Base-by-base conservation (phyloP, 2,888 invertebrate genomes). In the Antheraea assamensis region DNA sequence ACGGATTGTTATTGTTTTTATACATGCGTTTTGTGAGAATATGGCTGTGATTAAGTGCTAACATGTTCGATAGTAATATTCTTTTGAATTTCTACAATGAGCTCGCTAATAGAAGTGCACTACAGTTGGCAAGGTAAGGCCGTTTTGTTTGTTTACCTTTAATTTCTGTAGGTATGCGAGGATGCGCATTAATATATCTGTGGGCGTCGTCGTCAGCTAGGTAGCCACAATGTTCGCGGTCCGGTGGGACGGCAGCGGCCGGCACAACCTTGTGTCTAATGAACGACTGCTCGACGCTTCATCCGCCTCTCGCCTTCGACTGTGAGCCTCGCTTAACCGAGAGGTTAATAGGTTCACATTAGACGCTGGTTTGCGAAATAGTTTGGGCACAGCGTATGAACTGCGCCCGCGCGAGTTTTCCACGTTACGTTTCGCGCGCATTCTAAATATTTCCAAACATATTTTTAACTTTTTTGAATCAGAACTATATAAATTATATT, bases 301-400 rank as follows among this genome's bases (percentile, higher is more conserved):
- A 90, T 91, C 93, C 93, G 92, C 91, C 92, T 91, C 90, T 93
- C 92, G 93, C 93, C 93, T 93, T 92, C 92, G 92, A 88, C 89
- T 89, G 86, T 64, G 92, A 91, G 92, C 88, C 92, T 92, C 90
- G 88, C 88, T 89, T 88, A 83, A 78, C 87, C 88, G 89, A 93
- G 94, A 94, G 94, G 94, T 94, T 94, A 94, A 94, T 94, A 94
- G 93, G 94, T 94, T 94, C 94, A 94, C 92, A 93, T 94, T 93
- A 94, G 93, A 94, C 91, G 94, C 87, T 91, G 89, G 91, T 90
- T 94, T 94, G 93, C 94, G 93, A 94, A 94, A 94, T 90, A 88
- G 83, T 83, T 88, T 84, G 86, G 87, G 87, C 89, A 85, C 87
- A 83, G 85, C 83, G 85, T 83, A 85, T 83, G 85, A 83, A 83